Percentiles rank a stretch among this genome's conserved stretches.
These are phyloP conservation scores for Corbicula japonica DNA, from an alignment of 2,888 invertebrate species.

Conservation along the genomic window DNA sequence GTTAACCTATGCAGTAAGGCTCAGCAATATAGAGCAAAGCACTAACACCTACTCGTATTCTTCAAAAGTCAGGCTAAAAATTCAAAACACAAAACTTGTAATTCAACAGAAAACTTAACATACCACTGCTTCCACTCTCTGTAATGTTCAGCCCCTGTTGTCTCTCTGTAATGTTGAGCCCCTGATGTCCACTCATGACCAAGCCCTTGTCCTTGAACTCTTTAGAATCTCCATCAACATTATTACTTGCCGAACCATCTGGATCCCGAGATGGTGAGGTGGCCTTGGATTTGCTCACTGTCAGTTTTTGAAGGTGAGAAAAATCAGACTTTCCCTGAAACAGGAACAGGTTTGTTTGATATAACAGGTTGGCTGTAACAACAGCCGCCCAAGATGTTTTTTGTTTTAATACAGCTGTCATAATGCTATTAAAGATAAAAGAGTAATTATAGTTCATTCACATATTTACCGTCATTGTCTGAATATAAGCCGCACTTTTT, in stretches of 20 bases:
- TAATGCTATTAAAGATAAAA: not conserved
- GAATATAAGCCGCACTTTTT: too few relatives aligned
- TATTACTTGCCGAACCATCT: not conserved
- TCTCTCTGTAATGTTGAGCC: conserved; percentile 4
- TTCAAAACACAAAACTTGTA: not conserved
- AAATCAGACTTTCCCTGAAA: conserved; percentile 7
- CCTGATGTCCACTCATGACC: not conserved
- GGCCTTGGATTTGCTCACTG: not conserved
- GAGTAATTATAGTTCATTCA: not conserved
- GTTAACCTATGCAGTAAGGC: not conserved
- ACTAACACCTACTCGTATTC: too few relatives aligned
- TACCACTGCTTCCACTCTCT: not conserved
- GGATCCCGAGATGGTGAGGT: not conserved
- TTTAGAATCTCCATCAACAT: not conserved
- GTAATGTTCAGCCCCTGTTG: not conserved
- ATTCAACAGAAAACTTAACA: not conserved
- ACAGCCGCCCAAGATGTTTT: too few relatives aligned
- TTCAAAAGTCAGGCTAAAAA: not conserved
- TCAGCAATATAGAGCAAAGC: too few relatives aligned
- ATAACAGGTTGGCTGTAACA: too few relatives aligned
- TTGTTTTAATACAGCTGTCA: not conserved
- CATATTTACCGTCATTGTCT: not conserved
- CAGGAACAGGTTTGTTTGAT: not conserved
- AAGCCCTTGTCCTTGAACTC: conserved; percentile 31
- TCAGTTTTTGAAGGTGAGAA: conserved; percentile 2